These are phyloP conservation scores for Martes martes DNA, from an alignment of 2,113 vertebrate genomes.

Conservation along the genomic window DNA sequence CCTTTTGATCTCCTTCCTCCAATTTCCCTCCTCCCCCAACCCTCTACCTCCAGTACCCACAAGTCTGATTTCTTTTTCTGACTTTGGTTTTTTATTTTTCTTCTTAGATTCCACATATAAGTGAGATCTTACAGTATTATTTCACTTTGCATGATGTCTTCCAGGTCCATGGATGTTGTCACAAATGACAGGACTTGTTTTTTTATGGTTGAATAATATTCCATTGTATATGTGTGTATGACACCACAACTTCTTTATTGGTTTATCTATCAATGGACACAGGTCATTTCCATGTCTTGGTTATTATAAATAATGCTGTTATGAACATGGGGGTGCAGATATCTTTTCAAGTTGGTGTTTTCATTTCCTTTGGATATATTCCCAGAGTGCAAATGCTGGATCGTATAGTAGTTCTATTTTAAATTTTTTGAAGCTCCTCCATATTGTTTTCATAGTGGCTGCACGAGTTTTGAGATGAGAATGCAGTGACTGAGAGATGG, in stretches of 20 bases:
- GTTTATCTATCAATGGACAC: neutral
- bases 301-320: neutral
- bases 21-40: too few species aligned
- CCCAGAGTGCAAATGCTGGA: neutral
- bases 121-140: neutral
- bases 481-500: neutral
- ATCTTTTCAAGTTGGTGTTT: neutral
- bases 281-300: neutral
- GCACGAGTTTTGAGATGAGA: neutral
- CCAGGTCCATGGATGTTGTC: neutral
- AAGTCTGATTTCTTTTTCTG: neutral
- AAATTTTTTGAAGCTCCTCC: neutral
- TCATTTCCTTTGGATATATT: neutral
- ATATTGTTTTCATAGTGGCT: neutral
- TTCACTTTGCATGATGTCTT: neutral
- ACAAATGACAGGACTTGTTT: neutral
- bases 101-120: neutral
- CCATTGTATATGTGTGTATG: neutral
- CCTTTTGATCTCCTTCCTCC: neutral
- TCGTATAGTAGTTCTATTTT: neutral
- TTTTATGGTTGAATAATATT: neutral
- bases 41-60: neutral
- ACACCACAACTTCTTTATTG: neutral
- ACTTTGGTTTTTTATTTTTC: neutral
- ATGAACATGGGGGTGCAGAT: neutral